Evolutionary conservation across 2,113 vertebrate species (phyloP), one percentile per base, ranked within the genome.

Genomic region (Vulpes vulpes): DNA sequence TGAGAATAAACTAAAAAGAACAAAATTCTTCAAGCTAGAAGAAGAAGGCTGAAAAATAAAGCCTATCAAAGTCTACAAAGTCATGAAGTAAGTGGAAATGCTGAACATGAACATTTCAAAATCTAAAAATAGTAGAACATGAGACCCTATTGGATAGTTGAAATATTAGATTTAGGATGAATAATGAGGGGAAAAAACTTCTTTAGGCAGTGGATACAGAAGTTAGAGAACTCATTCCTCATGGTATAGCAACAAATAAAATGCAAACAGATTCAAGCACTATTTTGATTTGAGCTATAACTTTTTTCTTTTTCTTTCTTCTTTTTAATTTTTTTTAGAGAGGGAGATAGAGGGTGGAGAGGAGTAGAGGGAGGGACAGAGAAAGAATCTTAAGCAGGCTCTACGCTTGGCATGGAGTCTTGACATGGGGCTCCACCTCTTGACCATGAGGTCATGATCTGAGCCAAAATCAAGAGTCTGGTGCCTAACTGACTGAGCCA

Each of bases 1-100:
- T 23, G 16, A 89, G 43, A 38, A 32, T 30, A 69, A 90, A 51
- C 17, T 53, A 71, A 38, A 92, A 92, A 92, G n/a, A 74, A 87
- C 67, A 59, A 60, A 85, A 87, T 43, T 53, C 25, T 80, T 71
- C 27, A 53, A 38, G 19, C 51, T 55, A 25, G 62, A 81, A 53
- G 69, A 62, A 95, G 62, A n/a, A 80, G 93, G n/a, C 27, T 69
- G 83, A 51, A 62, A 25, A 25, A 17, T 5, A 6, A 57, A 32
- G 20, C 2, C 51, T 88, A 90, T 95, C 76, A 59, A 86, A 93
- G 53, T 59, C n/a, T 32, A 4, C 32, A 22, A 78, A 69, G 38
- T 51, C 65, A 14, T 2, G 19, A 83, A 53, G 60, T 49, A 55
- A 71, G 15, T 19, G 57, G 55, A 80, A 20, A 83, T 55, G 30